Percentiles rank a stretch among this genome's conserved stretches.
Evolutionary conservation across 2,113 vertebrate species (phyloP).

Genomic region (Mastomys coucha): DNA sequence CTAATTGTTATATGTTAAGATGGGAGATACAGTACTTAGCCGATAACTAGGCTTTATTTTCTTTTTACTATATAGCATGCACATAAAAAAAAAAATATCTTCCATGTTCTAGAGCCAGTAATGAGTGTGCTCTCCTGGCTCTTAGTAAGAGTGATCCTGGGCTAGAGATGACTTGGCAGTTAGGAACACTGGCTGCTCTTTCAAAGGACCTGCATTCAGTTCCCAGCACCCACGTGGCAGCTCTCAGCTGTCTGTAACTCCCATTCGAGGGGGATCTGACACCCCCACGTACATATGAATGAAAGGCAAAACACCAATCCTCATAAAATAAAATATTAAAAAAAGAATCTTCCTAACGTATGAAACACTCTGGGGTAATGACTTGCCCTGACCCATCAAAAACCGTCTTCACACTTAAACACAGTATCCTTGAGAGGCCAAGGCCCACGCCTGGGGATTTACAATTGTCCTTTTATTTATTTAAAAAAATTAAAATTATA

Average conservation of each 20-base stretch:
- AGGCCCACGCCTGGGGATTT: no score
- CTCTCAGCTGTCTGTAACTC: background rate
- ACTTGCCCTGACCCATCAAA: background rate
- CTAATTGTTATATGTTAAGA: background rate
- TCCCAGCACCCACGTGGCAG: background rate
- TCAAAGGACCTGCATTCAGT: background rate
- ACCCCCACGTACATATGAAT: background rate
- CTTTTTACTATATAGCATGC: background rate
- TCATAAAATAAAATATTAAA: background rate
- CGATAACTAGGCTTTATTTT: background rate
- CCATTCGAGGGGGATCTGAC: no score
- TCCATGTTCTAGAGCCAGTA: background rate
- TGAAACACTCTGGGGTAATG: background rate
- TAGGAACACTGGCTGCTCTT: background rate
- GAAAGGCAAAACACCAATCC: background rate
- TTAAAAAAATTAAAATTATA: background rate
- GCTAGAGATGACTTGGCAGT: background rate
- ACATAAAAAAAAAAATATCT: background rate
- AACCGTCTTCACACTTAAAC: background rate
- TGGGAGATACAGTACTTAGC: background rate
- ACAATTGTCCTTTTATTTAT: background rate
- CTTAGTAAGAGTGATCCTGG: background rate
- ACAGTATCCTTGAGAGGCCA: background rate
- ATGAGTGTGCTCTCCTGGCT: background rate
- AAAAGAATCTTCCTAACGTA: background rate